Base-by-base conservation (phyloP, 2,797 vertebrate genomes). In the Rhinichthys osculus region DNA sequence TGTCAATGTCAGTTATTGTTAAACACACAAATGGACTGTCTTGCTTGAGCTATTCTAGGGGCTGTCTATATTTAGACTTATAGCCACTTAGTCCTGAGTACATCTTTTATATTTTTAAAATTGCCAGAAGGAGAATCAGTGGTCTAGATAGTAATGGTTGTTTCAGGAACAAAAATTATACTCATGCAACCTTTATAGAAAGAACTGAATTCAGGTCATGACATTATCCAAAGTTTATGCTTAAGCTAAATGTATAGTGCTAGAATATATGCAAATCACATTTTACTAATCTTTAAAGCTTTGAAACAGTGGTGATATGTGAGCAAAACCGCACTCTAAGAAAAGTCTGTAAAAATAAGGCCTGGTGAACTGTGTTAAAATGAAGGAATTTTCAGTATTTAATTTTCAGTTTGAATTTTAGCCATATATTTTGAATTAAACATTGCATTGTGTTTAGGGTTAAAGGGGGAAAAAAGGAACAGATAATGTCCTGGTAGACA, bases 191-290 rank as follows among this genome's bases (percentile, higher is more conserved):
- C 7, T 42, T 64, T 44, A 4, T 64, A 64, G 14, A 80, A 80
- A 47, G 1, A 47, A 67, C 7, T 52, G 19, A 52, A 81, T 67
- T 52, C 47, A 33, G 64, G 23, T 62, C 14, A 78, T 27, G 7
- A 62, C 17, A 17, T 42, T 7, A 78, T 21, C 19, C 19, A 76
- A 54, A 13, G 35, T 21, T 57, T n/a, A n/a, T 77, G 11, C 21
- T 50, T 80, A 50, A 80, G 10, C 19, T 30, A 27, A 7, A 19
- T 10, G 19, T 54, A n/a, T 40, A 42, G 10, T 7, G 42, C 59
- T 80, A 17, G 8, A 79, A 80, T 66, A 33, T 79, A 69, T 81
- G 64, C 78, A 69, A 69, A 81, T 69, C 42, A 11, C 62, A 81
- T 67, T 81, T 40, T 35, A 33, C 19, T 81, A 52, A 69, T 70